Percentiles rank a stretch among this genome's conserved stretches.
Conservation (phyloP, 2,113 vertebrate genomes). For the Melospiza melodia region DNA sequence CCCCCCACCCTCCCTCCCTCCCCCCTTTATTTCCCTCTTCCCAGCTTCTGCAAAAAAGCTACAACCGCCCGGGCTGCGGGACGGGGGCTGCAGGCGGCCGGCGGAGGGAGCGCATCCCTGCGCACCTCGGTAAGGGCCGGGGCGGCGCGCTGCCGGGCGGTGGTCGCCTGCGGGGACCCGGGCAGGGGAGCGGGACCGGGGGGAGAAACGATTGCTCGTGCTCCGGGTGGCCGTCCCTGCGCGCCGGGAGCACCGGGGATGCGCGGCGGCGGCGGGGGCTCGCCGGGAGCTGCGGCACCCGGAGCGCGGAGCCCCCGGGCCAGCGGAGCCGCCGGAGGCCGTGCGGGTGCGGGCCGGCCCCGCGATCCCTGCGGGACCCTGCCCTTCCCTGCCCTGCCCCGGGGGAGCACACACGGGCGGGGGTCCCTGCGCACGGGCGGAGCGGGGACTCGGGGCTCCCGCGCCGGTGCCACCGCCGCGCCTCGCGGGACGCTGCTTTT, state of each 20-base stretch:
- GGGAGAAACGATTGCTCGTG: background rate
- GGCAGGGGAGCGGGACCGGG: background rate
- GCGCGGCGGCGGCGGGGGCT: background rate
- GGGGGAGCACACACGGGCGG: background rate
- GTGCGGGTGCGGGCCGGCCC: background rate
- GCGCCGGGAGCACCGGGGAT: background rate
- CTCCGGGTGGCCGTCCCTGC: background rate
- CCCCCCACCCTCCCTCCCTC: constrained; percentile 12
- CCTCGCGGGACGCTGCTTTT: background rate
- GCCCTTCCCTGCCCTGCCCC: background rate
- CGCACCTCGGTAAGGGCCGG: constrained; percentile 31
- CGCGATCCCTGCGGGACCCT: background rate
- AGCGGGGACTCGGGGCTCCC: background rate
- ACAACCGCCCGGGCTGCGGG: constrained; percentile 4
- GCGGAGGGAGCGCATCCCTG: constrained; percentile 18
- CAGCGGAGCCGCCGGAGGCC: background rate
- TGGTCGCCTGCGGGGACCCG: background rate
- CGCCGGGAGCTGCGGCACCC: background rate
- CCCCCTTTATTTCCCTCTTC: constrained; percentile 31
- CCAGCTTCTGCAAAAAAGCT: constrained; percentile 32
- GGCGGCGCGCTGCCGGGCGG: background rate
- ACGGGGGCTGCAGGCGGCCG: background rate
- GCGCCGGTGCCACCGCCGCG: background rate
- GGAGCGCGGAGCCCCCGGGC: background rate
- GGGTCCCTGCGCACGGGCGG: background rate